These are phyloP conservation scores for Eilema depressum DNA, from an alignment of 2,888 invertebrate species.

Conservation along the genomic window DNA sequence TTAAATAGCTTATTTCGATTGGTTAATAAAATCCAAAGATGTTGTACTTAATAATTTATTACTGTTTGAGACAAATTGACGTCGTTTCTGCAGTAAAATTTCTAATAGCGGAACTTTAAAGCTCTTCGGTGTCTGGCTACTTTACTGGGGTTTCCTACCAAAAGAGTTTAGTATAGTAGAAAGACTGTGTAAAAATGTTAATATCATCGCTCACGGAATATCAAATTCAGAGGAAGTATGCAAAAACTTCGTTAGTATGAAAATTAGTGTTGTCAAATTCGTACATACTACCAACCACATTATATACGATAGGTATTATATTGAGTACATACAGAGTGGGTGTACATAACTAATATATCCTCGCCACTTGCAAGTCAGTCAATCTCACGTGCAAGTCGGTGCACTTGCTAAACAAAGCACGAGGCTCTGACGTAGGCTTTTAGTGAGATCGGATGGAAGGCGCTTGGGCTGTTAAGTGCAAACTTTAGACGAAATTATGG, in stretches of 20 bases:
- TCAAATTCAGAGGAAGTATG: neutral
- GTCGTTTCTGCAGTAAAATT: constrained; percentile 14
- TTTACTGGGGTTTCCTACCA: neutral
- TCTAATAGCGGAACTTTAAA: constrained; percentile 4
- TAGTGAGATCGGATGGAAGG: too few relatives aligned
- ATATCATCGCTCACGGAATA: neutral
- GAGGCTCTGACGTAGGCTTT: too few relatives aligned
- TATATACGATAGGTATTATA: too few relatives aligned
- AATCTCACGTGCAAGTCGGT: too few relatives aligned
- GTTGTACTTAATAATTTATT: constrained; percentile 23
- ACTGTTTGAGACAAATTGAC: constrained; percentile 17
- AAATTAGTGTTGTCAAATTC: neutral
- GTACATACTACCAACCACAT: too few relatives aligned
- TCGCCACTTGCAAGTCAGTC: too few relatives aligned
- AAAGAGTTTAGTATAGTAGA: neutral
- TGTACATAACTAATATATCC: too few relatives aligned
- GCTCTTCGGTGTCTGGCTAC: neutral
- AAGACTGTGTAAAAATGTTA: neutral
- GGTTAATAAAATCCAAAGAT: constrained; percentile 39
- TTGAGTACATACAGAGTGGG: too few relatives aligned
- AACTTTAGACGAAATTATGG: too few relatives aligned
- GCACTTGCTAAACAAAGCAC: too few relatives aligned
- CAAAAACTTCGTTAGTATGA: neutral
- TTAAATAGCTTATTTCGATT: constrained; percentile 26
- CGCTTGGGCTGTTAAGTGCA: too few relatives aligned